These are phyloP conservation scores for Chrysolina haemoptera DNA, from an alignment of 2,888 invertebrate genomes.

Conservation along the genomic window DNA sequence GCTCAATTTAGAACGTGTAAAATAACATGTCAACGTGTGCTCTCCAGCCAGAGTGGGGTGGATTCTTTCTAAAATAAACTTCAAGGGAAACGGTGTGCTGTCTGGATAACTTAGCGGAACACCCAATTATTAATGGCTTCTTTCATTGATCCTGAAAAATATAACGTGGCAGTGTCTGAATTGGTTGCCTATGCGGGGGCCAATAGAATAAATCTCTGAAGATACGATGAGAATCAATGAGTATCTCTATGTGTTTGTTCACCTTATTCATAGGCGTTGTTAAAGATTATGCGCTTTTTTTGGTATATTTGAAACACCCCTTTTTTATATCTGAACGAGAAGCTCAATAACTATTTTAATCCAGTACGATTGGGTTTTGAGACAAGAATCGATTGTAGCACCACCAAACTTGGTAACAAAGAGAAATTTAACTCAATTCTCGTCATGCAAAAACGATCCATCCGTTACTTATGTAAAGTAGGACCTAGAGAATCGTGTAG, in stretches of 20 bases:
- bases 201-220: constrained; percentile 7
- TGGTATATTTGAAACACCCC: too few relatives aligned
- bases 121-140: constrained; percentile 29
- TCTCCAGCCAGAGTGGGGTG: constrained; percentile 29
- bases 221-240: neutral
- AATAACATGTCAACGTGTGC: constrained; percentile 38
- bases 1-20: constrained; percentile 45
- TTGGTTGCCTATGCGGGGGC: constrained; percentile 2
- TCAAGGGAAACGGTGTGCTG: constrained; percentile 22
- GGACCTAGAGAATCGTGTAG: too few relatives aligned
- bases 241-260: neutral
- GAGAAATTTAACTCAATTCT: too few relatives aligned
- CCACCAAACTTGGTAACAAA: too few relatives aligned
- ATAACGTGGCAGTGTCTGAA: constrained; percentile 18
- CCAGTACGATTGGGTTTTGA: too few relatives aligned
- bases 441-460: too few relatives aligned
- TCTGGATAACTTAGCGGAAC: constrained; percentile 29
- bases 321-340: too few relatives aligned
- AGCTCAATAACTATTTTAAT: too few relatives aligned
- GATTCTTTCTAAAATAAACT: constrained; percentile 32
- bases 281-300: too few relatives aligned
- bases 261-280: too few relatives aligned
- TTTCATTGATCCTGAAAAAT: constrained; percentile 20
- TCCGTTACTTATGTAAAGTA: too few relatives aligned
- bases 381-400: too few relatives aligned